Evolutionary conservation across 2,113 vertebrate genomes (phyloP).

Genomic region (Sialia sialis): DNA sequence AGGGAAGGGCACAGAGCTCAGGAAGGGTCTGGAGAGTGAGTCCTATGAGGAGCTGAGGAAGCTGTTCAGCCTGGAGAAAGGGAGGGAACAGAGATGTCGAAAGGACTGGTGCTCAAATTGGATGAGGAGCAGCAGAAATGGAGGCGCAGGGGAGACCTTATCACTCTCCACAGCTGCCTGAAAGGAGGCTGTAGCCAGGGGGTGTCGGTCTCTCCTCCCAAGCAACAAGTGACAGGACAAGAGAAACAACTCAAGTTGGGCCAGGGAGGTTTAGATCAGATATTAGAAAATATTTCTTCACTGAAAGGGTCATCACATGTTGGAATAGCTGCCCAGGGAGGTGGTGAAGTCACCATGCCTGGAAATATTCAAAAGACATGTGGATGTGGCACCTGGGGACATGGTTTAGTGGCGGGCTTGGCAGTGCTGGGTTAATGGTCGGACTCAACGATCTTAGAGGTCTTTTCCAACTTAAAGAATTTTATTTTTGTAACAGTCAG

Average conservation of each 20-base stretch:
- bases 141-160: background rate
- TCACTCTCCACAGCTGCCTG: background rate
- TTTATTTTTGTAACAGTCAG: background rate
- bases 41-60: background rate
- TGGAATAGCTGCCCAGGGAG: background rate
- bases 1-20: background rate
- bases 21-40: background rate
- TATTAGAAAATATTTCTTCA: background rate
- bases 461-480: background rate
- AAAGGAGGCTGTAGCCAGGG: background rate
- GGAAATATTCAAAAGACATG: background rate
- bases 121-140: background rate
- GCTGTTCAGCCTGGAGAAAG: background rate
- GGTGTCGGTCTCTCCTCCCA: rapidly evolving
- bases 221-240: background rate
- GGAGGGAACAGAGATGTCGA: background rate
- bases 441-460: background rate
- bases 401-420: background rate
- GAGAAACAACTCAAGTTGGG: background rate
- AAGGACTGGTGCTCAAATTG: background rate
- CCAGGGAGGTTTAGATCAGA: background rate
- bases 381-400: background rate
- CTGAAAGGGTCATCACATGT: background rate
- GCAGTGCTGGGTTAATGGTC: background rate
- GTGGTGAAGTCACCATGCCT: background rate